Evolutionary conservation across 2,797 vertebrate species (phyloP).

Genomic region (Myotis vivesi): DNA sequence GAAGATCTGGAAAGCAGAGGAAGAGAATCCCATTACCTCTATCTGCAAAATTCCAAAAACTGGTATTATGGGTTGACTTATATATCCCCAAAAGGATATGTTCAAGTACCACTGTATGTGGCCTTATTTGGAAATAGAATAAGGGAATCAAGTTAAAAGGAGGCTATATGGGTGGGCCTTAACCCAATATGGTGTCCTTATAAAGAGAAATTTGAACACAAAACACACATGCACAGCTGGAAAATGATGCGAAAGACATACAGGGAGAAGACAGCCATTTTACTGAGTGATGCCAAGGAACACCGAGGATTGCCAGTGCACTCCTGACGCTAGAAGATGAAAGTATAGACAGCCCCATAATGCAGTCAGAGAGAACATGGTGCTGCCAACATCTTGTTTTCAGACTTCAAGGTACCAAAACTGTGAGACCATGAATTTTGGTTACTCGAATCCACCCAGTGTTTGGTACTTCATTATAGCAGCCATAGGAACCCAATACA

Average conservation of each 20-base stretch:
- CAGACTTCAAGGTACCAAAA: neutral
- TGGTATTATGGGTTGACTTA: neutral
- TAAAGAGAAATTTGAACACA: neutral
- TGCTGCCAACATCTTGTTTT: neutral
- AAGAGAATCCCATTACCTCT: neutral
- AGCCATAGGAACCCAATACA: neutral
- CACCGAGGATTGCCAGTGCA: neutral
- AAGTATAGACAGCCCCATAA: neutral
- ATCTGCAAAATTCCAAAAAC: neutral
- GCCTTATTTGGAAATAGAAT: neutral
- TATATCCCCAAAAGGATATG: neutral
- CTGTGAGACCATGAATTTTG: neutral
- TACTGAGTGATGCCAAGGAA: neutral
- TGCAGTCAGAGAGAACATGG: neutral
- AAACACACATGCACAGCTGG: neutral
- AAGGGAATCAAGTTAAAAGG: slow-evolving; percentile 20
- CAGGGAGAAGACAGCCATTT: neutral
- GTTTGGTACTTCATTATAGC: neutral
- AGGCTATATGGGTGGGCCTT: neutral
- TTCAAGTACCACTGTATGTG: neutral
- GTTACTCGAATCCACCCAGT: neutral
- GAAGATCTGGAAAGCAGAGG: neutral
- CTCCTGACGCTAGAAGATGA: neutral
- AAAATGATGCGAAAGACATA: neutral
- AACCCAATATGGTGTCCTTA: neutral